Evolutionary conservation across 1,140 invertebrate species (phyloP), one percentile per base, ranked within the genome.

Genomic region (Drosophila littoralis): DNA sequence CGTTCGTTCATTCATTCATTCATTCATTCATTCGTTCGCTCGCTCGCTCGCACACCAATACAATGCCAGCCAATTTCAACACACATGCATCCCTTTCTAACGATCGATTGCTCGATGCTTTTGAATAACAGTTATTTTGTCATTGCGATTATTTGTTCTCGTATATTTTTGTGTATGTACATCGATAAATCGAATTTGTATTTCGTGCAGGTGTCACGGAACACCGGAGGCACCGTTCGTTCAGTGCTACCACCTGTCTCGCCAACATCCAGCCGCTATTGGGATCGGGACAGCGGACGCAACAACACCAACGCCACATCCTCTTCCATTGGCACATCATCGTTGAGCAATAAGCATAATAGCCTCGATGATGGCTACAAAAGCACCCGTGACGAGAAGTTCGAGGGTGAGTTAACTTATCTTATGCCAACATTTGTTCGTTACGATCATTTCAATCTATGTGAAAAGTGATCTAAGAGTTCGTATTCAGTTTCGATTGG

Each of bases 241-340:
- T 59, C 73, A 33, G 79, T 83, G 43, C 69, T 92, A 43, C 91
- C 91, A 36, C 88, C 92, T 35, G 76, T 91, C 55, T 91, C 92
- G 46, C 81, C 91, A 10, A 91, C 91, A 13, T 71, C 90, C 51
- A 89, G 80, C 48, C 91, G 91, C 40, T 90, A 92, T 52, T 92
- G 79, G 79, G 91, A 92, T 51, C 79, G 88, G 50, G 91, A 92
- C 38, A 85, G 75, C 58, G 66, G 78, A 6, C 70, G 70, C 43
- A 79, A 60, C 63, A 55, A 32, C 55, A 67, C 36, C 61, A 73
- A 58, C 59, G 65, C 77, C 42, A 76, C 77, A 61, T 63, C 78
- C 50, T 54, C 81, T 35, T 75, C 79, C 45, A 89, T 77, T 59
- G 73, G 38, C 43, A 58, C 83, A 48, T 76, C 79, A 32, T 79